phyloP scores from a whole-genome alignment of 2,888 invertebrate genomes.

The Fragum sueziense region DNA sequence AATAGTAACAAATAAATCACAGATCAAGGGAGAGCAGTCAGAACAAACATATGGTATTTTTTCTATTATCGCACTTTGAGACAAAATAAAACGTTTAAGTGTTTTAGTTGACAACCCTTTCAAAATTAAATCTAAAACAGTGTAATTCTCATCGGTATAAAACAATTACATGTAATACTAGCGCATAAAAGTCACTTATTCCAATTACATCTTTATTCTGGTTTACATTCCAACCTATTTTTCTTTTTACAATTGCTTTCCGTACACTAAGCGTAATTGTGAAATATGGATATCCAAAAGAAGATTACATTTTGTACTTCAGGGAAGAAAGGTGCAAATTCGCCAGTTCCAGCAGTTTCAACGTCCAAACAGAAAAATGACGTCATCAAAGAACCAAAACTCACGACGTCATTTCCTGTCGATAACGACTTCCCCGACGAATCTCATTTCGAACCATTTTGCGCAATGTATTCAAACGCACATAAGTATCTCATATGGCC shows the following conservation, averaged over 20 bases:
- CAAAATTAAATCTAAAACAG: too few species aligned
- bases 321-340: background rate
- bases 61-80: too few species aligned
- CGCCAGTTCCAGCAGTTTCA: background rate
- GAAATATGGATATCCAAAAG: background rate
- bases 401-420: background rate
- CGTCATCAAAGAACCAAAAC: background rate
- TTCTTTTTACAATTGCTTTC: too few species aligned
- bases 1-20: background rate
- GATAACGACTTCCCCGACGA: background rate
- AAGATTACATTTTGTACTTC: background rate
- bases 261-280: background rate
- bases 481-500: slow-evolving; percentile 16
- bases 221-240: background rate
- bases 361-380: background rate
- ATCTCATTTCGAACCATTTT: slow-evolving; percentile 7
- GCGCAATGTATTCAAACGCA: slow-evolving; percentile 6
- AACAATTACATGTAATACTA: too few species aligned
- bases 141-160: too few species aligned
- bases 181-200: too few species aligned
- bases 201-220: too few species aligned
- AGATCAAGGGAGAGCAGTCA: background rate
- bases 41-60: background rate
- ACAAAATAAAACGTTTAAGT: too few species aligned
- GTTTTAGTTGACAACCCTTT: too few species aligned